Evolutionary conservation across 2,888 invertebrate species (phyloP).

Genomic region (Cylindroiulus punctatus): DNA sequence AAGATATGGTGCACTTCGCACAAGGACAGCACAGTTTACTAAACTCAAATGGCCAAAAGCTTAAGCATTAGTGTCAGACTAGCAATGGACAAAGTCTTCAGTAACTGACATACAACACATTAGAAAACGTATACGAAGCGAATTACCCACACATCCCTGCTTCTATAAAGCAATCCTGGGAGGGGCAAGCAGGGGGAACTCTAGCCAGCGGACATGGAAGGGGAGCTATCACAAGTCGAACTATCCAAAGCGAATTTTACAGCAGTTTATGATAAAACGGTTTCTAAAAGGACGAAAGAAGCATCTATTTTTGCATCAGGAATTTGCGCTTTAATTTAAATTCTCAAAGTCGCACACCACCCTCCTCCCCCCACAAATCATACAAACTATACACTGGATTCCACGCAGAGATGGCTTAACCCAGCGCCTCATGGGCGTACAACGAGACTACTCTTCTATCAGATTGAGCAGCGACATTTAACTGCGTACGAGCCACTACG

Average conservation of each 20-base stretch:
- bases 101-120: background rate
- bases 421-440: background rate
- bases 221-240: constrained; percentile 17
- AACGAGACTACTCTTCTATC: background rate
- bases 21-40: background rate
- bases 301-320: constrained; percentile 40
- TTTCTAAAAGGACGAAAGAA: background rate
- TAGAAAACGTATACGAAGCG: background rate
- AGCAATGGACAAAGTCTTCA: background rate
- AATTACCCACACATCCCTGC: background rate
- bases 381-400: background rate
- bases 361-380: constrained; percentile 16
- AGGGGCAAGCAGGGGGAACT: background rate
- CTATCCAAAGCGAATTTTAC: constrained; percentile 26
- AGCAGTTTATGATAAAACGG: background rate
- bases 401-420: background rate
- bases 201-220: background rate
- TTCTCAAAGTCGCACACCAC: background rate
- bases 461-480: background rate
- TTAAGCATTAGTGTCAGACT: background rate
- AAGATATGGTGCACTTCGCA: background rate
- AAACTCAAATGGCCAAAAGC: background rate
- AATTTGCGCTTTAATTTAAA: background rate
- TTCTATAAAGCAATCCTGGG: background rate
- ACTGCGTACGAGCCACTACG: background rate